phyloP scores from a whole-genome alignment of 1,140 invertebrate species.

The Idris sp. region DNA sequence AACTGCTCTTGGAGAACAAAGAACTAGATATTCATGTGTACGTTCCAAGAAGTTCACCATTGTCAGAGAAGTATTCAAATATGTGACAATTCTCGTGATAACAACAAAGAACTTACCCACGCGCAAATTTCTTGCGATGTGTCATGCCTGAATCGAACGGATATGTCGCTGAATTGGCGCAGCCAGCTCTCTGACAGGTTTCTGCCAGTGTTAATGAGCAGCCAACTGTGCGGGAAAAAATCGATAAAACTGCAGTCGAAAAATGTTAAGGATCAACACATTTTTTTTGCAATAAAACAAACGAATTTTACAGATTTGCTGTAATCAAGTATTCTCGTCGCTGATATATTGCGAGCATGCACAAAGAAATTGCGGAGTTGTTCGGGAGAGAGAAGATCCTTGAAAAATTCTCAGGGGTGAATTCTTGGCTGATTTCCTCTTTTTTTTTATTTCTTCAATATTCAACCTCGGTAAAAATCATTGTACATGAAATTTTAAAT shows the following conservation, averaged over 20 bases:
- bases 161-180: slow-evolving; percentile 25
- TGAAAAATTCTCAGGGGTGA: slow-evolving; percentile 29
- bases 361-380: slow-evolving; percentile 13
- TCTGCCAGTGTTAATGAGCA: slow-evolving; percentile 17
- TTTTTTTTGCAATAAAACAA: too few species aligned
- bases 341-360: too few species aligned
- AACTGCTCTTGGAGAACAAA: slow-evolving; percentile 18
- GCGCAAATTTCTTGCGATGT: slow-evolving; percentile 37
- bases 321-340: slow-evolving; percentile 10
- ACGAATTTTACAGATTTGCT: slow-evolving; percentile 1
- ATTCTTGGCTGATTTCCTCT: slow-evolving; percentile 32
- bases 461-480: slow-evolving; percentile 7
- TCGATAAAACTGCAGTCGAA: slow-evolving; percentile 12
- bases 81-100: slow-evolving; percentile 15
- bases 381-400: slow-evolving; percentile 12
- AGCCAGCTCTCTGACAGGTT: not conserved
- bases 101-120: slow-evolving; percentile 40
- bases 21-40: slow-evolving; percentile 5
- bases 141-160: slow-evolving; percentile 15
- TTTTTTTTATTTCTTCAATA: slow-evolving; percentile 16
- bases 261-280: too few species aligned
- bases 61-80: slow-evolving; percentile 20
- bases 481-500: slow-evolving; percentile 3
- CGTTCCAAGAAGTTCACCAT: slow-evolving; percentile 25
- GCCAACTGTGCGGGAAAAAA: slow-evolving; percentile 12